These are phyloP conservation scores for Bombylius discolor DNA, from an alignment of 2,888 invertebrate species.

Conservation along the genomic window DNA sequence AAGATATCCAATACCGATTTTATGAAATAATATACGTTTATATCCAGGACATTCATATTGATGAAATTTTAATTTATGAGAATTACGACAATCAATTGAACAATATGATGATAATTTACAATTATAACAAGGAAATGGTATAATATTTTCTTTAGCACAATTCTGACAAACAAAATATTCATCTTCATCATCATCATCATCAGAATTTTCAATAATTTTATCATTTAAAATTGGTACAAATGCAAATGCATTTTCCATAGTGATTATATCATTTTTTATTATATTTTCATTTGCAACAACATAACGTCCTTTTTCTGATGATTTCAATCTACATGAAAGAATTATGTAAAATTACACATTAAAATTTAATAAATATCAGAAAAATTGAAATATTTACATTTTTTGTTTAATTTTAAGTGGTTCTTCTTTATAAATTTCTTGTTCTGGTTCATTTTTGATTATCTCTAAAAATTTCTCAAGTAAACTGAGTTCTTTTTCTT, in stretches of 20 bases:
- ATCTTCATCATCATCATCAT: background rate
- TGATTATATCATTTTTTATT: constrained; percentile 55
- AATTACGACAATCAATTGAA: constrained; percentile 42
- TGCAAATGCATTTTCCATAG: constrained; percentile 67
- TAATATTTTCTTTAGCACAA: constrained; percentile 47
- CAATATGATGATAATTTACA: constrained; percentile 56
- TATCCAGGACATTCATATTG: constrained; percentile 56
- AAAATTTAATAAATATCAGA: background rate
- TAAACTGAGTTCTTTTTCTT: background rate
- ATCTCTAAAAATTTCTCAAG: too few species aligned
- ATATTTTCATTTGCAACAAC: constrained; percentile 42
- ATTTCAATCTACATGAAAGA: constrained; percentile 34
- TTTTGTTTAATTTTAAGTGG: constrained; percentile 1
- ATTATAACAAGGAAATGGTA: constrained; percentile 49
- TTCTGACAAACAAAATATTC: constrained; percentile 47
- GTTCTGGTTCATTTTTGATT: too few species aligned
- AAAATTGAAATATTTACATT: constrained; percentile 3
- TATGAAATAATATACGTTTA: constrained; percentile 47
- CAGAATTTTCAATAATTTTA: constrained; percentile 14
- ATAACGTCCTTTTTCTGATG: constrained; percentile 24
- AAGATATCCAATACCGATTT: constrained; percentile 65
- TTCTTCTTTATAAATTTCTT: too few species aligned
- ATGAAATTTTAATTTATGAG: constrained; percentile 43
- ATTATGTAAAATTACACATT: constrained; percentile 34
- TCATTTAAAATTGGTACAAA: constrained; percentile 47